A percentile compares a stretch with the other conserved stretches of the same genome.
Conservation (phyloP, 1,140 invertebrate genomes). For the Nomia melanderi region DNA sequence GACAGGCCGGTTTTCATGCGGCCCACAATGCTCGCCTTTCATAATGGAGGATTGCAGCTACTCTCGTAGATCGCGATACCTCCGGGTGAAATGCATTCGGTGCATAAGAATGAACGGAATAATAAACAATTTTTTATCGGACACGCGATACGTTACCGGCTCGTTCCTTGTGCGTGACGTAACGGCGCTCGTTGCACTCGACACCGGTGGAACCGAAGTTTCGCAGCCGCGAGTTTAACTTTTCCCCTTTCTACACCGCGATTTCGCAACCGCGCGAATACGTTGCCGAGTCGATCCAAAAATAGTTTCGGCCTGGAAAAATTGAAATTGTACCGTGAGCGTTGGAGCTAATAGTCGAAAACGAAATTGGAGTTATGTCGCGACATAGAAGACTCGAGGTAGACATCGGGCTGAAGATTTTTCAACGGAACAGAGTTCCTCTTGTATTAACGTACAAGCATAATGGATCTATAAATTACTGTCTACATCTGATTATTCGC, state of each 20-base stretch:
- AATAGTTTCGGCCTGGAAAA: not conserved
- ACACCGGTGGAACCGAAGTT: slow-evolving; percentile 31
- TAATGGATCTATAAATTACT: too few species aligned
- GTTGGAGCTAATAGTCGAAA: not conserved
- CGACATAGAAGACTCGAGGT: too few species aligned
- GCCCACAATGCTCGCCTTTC: slow-evolving; percentile 37
- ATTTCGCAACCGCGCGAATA: slow-evolving; percentile 24
- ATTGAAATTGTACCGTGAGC: not conserved
- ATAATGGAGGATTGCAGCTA: slow-evolving; percentile 38
- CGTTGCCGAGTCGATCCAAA: not conserved
- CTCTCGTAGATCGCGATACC: slow-evolving; percentile 47
- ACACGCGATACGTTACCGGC: slow-evolving; percentile 57
- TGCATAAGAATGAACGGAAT: slow-evolving; percentile 42
- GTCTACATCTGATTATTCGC: too few species aligned
- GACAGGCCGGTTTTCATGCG: slow-evolving; percentile 35
- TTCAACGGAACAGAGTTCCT: too few species aligned
- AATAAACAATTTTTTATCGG: slow-evolving; percentile 60
- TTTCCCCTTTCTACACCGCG: slow-evolving; percentile 34
- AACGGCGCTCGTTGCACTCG: slow-evolving; percentile 32
- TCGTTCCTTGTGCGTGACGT: slow-evolving; percentile 41
- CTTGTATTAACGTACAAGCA: too few species aligned
- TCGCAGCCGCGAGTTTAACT: slow-evolving; percentile 11
- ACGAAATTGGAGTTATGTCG: not conserved
- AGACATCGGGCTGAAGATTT: too few species aligned
- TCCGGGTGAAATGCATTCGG: slow-evolving; percentile 17